Base-by-base conservation (phyloP, 2,888 invertebrate species). In the Sesamia inferens region DNA sequence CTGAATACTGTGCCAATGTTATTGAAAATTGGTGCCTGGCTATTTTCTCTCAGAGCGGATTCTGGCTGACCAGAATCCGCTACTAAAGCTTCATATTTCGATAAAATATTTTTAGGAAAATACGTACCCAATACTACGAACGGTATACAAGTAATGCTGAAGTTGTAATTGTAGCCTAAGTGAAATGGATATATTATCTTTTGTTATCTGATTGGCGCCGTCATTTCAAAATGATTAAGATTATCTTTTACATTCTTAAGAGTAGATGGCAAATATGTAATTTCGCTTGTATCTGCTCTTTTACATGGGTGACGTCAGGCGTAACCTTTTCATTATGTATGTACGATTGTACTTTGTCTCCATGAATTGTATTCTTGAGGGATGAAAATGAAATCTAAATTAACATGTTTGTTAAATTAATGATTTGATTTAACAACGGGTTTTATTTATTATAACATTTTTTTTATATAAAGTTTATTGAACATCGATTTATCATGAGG, bases 301-400 rank as follows among this genome's bases (percentile, higher is more conserved):
- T 87, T 85, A 87, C 73, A 68, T 85, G 68, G 74, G 61, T 89
- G 89, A 90, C 88, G 88, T 89, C 87, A 86, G 68, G 11, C 65
- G 76, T 86, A 84, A 88, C 85, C 88, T 90, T 83, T 86, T 84
- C 71, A 76, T 81, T 71, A 71, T 63, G 58, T 78, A 62, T 63
- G 55, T 78, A 62, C 68, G 11, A 22, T 58, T 76, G 31, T 42
- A 31, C n/a, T 14, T 51, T 11, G 5, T 47, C 24, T 76, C 8
- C 13, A 39, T 70, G 59, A 47, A 47, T 61, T 3, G 16, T 42
- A 7, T 61, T 44, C 22, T 42, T 31, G 47, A 55, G 48, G 16
- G 51, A 47, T 72, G 68, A 61, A 47, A 59, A 71, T 63, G 0
- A 54, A 63, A 47, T 57, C 59, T 59, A 14, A 7, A 57, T 55